A percentile compares a stretch with the other conserved stretches of the same genome.
Conservation (phyloP, 1,140 invertebrate species). For the Rhopalosiphum padi region DNA sequence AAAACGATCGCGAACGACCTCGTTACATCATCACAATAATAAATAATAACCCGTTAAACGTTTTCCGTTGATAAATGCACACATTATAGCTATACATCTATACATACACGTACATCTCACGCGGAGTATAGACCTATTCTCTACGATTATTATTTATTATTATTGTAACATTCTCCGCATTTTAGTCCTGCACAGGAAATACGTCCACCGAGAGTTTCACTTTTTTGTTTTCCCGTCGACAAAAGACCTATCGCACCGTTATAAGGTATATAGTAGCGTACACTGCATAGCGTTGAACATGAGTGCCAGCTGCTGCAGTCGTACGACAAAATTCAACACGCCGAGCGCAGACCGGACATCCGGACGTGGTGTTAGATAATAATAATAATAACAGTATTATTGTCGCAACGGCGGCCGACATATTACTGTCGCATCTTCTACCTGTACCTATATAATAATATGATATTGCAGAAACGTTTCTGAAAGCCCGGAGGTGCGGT, state of each 20-base stretch:
- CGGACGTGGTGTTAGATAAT: slow-evolving; percentile 20
- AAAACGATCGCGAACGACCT: neutral
- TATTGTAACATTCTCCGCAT: slow-evolving; percentile 13
- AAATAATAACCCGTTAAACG: neutral
- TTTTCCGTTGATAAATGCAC: slow-evolving; percentile 5
- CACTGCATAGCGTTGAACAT: no score
- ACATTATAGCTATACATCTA: neutral
- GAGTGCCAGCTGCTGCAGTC: no score
- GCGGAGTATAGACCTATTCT: neutral
- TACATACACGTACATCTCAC: neutral
- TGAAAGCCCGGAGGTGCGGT: neutral
- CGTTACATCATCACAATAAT: neutral
- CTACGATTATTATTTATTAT: neutral
- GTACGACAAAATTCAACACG: neutral
- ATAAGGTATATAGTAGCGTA: neutral
- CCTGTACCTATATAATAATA: neutral
- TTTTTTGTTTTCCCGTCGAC: slow-evolving; percentile 9
- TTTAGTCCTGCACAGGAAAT: slow-evolving; percentile 22
- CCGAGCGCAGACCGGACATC: neutral
- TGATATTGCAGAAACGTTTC: neutral
- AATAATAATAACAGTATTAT: neutral
- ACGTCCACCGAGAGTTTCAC: slow-evolving; percentile 42
- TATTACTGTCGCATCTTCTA: neutral
- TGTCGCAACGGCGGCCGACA: neutral
- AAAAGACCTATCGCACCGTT: neutral